Evolutionary conservation across 2,888 invertebrate genomes (phyloP), one percentile per base, ranked within the genome.

Genomic region (Eupithecia inturbata): DNA sequence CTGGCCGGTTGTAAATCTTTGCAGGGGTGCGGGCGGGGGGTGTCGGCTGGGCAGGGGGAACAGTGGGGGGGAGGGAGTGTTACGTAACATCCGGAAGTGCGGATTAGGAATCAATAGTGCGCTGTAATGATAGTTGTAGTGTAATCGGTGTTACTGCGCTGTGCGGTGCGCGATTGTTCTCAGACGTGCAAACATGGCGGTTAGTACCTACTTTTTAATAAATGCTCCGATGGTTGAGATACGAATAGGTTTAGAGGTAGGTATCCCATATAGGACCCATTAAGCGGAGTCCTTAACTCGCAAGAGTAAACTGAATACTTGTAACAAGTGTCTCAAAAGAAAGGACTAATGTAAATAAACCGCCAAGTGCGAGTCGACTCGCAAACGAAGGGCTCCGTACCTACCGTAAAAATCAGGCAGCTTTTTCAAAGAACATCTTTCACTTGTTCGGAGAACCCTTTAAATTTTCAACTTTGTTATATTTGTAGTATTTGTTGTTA

Each of bases 101-200:
- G 93, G 94, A 94, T 94, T 94, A 94, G 94, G 94, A 94, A 94
- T 94, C 94, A 93, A 94, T 94, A 94, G 94, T 94, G 92, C 89
- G 89, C 90, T 85, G 91, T 93, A 94, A 94, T 94, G 93, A 94
- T 94, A 94, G 94, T 94, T 94, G 92, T 90, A 45, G 45, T 45
- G 45, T 45, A 91, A 91, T 91, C 88, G 80, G 76, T 79, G 91
- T 87, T 86, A 90, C 88, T 91, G 92, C 92, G 92, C 92, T 87
- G 90, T 85, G 84, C 82, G 87, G 82, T 89, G 91, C 89, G 92
- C 90, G 87, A 77, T 82, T 82, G 79, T 78, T 72, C 63, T 63
- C 64, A 57, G 57, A 4, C 22, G 49, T n/a, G n/a, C 53, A 53
- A 53, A 53, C 9, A 53, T 22, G 53, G 53, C 12, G 12, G 3